phyloP scores from a whole-genome alignment of 1,140 invertebrate genomes.

The Brachionus plicatilis region DNA sequence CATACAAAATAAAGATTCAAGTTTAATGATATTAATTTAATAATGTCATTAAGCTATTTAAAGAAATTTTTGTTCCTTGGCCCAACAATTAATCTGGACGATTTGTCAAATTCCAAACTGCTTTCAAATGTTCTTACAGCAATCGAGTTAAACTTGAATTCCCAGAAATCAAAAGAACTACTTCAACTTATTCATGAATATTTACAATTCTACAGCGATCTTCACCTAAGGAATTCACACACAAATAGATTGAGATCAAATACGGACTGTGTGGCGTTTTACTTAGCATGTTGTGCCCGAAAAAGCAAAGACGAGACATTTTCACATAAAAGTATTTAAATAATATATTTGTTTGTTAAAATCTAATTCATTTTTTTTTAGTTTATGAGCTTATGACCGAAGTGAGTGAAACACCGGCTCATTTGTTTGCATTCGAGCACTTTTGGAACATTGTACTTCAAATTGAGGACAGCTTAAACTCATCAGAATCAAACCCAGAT shows the following conservation, averaged over 20 bases:
- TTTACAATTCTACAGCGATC: neutral
- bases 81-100: neutral
- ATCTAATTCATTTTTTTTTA: neutral
- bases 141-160: neutral
- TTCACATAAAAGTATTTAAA: neutral
- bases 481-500: neutral
- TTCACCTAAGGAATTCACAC: neutral
- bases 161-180: neutral
- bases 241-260: neutral
- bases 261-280: neutral
- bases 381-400: neutral
- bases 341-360: neutral
- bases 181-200: neutral
- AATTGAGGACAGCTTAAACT: neutral
- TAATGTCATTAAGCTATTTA: slow-evolving; percentile 17
- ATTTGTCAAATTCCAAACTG: neutral
- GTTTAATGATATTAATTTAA: neutral
- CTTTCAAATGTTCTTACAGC: neutral
- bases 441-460: neutral
- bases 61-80: neutral
- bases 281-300: neutral
- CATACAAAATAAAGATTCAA: neutral
- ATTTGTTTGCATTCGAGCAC: slow-evolving; percentile 6
- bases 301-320: slow-evolving; percentile 3
- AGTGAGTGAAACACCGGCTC: neutral